Conservation (phyloP, 2,797 vertebrate species). For the Chaunax sp. region DNA sequence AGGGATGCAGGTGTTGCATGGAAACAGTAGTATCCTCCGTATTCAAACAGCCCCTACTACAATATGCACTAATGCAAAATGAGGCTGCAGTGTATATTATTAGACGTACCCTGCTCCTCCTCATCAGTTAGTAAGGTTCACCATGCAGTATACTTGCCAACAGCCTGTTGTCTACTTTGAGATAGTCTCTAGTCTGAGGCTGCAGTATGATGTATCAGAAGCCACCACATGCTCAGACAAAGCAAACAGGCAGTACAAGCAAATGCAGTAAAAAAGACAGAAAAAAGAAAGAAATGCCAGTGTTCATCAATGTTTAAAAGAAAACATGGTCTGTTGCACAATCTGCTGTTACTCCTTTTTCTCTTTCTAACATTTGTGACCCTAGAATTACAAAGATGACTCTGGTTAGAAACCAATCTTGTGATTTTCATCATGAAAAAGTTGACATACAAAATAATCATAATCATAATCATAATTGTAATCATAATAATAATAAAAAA, state of each 20-base stretch:
- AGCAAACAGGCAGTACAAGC: constrained; percentile 23
- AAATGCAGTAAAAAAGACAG: neutral
- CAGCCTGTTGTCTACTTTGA: constrained; percentile 47
- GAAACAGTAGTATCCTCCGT: constrained; percentile 24
- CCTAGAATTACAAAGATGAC: neutral
- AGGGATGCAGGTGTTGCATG: constrained; percentile 1
- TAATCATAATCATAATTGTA: too few species aligned
- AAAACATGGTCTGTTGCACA: neutral
- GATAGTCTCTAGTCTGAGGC: constrained; percentile 45
- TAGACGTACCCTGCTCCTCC: constrained; percentile 20
- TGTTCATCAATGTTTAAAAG: neutral
- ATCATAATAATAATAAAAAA: too few species aligned
- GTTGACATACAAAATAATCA: neutral
- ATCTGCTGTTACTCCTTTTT: constrained; percentile 8
- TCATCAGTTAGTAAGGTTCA: constrained; percentile 48
- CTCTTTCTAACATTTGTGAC: constrained; percentile 15
- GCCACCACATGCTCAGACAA: constrained; percentile 34
- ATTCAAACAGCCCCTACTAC: constrained; percentile 27
- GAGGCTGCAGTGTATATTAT: constrained; percentile 24
- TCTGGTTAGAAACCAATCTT: neutral
- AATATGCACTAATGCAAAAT: constrained; percentile 13
- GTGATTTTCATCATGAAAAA: neutral
- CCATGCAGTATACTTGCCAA: constrained; percentile 40
- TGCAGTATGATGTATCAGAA: constrained; percentile 26
- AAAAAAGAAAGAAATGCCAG: constrained; percentile 4